phyloP scores from a whole-genome alignment of 2,888 invertebrate species.

The Eugnorisma glareosa region DNA sequence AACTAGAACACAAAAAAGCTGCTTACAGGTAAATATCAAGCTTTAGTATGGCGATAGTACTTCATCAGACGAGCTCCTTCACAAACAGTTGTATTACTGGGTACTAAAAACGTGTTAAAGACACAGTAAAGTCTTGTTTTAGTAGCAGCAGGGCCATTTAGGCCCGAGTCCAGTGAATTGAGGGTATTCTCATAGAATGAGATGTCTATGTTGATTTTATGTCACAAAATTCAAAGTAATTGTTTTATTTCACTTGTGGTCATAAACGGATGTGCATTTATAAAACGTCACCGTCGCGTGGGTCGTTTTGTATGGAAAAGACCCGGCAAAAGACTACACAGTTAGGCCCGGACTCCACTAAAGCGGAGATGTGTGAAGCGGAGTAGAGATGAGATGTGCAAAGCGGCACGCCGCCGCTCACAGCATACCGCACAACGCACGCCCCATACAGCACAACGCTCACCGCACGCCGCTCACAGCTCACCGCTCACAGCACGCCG shows the following conservation, averaged over 20 bases:
- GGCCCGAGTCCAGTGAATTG: neutral
- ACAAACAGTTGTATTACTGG: neutral
- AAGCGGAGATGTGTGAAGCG: too few species aligned
- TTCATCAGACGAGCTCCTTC: neutral
- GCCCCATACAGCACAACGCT: too few species aligned
- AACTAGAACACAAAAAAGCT: neutral
- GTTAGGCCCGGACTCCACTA: too few species aligned
- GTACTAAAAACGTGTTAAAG: neutral
- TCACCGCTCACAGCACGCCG: too few species aligned
- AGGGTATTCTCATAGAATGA: neutral
- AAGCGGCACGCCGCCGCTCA: too few species aligned
- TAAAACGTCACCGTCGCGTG: too few species aligned
- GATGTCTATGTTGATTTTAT: neutral
- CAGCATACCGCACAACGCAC: too few species aligned
- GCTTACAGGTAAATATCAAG: neutral
- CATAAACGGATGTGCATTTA: neutral
- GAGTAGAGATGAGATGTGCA: too few species aligned
- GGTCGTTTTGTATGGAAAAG: too few species aligned
- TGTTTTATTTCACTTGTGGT: neutral
- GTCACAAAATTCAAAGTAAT: neutral
- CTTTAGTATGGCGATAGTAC: neutral
- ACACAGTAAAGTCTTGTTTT: neutral
- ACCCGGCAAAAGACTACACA: too few species aligned
- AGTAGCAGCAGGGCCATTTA: neutral
- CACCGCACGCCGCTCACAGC: too few species aligned